Evolutionary conservation across 2,797 vertebrate genomes (phyloP), one percentile per base, ranked within the genome.

Genomic region (Oryzias sinensis): DNA sequence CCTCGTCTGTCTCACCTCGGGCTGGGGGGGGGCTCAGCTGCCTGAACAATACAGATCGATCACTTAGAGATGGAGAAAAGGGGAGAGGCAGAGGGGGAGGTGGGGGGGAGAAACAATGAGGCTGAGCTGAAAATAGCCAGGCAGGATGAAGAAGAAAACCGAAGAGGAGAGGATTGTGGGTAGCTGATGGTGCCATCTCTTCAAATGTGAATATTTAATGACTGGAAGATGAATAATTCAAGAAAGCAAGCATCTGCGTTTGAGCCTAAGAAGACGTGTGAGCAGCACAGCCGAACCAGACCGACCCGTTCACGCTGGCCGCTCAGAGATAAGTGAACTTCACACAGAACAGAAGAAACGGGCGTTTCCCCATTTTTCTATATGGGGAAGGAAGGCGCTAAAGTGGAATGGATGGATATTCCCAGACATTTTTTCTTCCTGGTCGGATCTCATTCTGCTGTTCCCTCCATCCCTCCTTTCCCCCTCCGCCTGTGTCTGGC

Each of bases 171-270:
- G 76, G 71, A 81, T 76, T 79, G 65, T 82, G 81, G 77, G 83
- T 77, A 80, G 79, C 51, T 70, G 71, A 80, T 72, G 80, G 82
- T 49, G 33, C 64, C 24, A 52, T 56, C 77, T 87, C 83, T 84
- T 85, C 85, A 88, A 85, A 89, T 64, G 86, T 90, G 83, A 90
- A 92, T 90, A 89, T 88, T 89, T 90, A 70, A 91, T 78, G 74
- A 83, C 41, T 55, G 14, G 24, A 49, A 85, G 73, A 84, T 91
- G 82, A 89, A 90, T 92, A 82, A 91, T 90, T 87, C 77, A 91
- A 57, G 72, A 57, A 65, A 83, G 83, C 82, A 85, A 85, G 80
- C 86, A 87, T 87, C 86, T 88, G 88, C 65, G 72, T 88, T 88
- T 87, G 87, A 87, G 81, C 59, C 76, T 84, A 87, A 86, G 83